Evolutionary conservation across 2,888 invertebrate species (phyloP).

Genomic region (Gymnocheta viridis): DNA sequence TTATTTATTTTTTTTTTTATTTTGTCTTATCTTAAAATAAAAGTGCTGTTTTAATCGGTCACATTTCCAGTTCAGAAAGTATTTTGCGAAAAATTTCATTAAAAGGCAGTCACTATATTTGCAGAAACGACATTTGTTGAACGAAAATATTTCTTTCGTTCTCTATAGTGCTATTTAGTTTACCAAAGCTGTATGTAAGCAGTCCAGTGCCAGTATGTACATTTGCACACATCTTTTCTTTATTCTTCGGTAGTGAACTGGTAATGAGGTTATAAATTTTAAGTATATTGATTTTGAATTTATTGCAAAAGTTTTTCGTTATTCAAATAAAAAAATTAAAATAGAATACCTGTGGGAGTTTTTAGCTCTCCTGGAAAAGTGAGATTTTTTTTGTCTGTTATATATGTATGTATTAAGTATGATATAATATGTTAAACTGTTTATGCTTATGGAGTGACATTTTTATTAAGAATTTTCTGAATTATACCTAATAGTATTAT

Average conservation of each 20-base stretch:
- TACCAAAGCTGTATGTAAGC: no score
- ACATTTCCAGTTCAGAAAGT: no score
- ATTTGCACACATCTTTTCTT: neutral
- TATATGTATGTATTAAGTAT: neutral
- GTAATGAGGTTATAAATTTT: conserved; percentile 70
- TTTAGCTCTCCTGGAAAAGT: neutral
- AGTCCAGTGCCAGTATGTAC: neutral
- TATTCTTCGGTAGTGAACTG: conserved; percentile 57
- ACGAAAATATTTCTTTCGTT: no score
- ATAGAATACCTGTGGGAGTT: conserved; percentile 61
- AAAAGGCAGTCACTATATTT: no score
- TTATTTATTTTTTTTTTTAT: no score
- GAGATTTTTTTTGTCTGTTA: neutral
- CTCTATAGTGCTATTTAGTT: no score
- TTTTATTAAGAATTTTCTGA: no score
- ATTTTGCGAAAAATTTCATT: no score
- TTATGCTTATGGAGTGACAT: neutral
- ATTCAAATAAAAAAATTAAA: conserved; percentile 54
- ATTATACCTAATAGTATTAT: no score
- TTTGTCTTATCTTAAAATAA: no score
- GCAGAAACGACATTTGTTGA: no score
- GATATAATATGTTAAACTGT: neutral
- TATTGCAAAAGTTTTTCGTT: conserved; percentile 65
- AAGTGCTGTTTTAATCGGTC: no score
- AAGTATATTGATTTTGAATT: conserved; percentile 69